These are phyloP conservation scores for Tyrophagus putrescentiae DNA, from an alignment of 1,140 invertebrate species.

Conservation along the genomic window DNA sequence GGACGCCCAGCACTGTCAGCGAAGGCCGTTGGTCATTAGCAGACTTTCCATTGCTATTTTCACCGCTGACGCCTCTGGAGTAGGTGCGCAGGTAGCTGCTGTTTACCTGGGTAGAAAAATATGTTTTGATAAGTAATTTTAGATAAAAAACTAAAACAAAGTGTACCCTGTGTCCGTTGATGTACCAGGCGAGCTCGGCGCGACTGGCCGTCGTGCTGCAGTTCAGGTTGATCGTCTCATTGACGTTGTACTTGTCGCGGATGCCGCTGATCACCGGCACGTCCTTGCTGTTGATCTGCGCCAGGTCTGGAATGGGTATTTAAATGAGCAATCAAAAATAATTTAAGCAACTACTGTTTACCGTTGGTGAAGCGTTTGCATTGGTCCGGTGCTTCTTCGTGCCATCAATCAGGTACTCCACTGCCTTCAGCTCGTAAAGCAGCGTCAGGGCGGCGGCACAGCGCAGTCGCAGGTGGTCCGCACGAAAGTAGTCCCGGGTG, in stretches of 20 bases:
- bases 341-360: background rate
- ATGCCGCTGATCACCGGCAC: slow-evolving; percentile 62
- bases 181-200: slow-evolving; percentile 26
- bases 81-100: too few relatives aligned
- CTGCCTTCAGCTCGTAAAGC: slow-evolving; percentile 14
- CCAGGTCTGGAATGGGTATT: background rate
- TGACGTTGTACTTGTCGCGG: slow-evolving; percentile 56
- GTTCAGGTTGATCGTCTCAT: slow-evolving; percentile 61
- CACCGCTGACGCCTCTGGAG: too few relatives aligned
- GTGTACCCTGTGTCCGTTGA: slow-evolving; percentile 27
- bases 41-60: too few relatives aligned
- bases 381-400: background rate
- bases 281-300: slow-evolving; percentile 35
- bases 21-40: too few relatives aligned
- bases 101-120: too few relatives aligned
- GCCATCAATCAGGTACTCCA: slow-evolving; percentile 13
- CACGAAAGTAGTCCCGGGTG: background rate
- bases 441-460: slow-evolving; percentile 10
- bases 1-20: slow-evolving; percentile 1
- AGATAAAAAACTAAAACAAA: background rate
- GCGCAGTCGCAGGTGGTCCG: slow-evolving; percentile 1
- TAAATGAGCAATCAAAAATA: background rate
- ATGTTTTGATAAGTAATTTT: too few relatives aligned
- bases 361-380: background rate
- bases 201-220: slow-evolving; percentile 39